Evolutionary conservation across 2,113 vertebrate genomes (phyloP).

Genomic region (Phaethornis superciliosus): DNA sequence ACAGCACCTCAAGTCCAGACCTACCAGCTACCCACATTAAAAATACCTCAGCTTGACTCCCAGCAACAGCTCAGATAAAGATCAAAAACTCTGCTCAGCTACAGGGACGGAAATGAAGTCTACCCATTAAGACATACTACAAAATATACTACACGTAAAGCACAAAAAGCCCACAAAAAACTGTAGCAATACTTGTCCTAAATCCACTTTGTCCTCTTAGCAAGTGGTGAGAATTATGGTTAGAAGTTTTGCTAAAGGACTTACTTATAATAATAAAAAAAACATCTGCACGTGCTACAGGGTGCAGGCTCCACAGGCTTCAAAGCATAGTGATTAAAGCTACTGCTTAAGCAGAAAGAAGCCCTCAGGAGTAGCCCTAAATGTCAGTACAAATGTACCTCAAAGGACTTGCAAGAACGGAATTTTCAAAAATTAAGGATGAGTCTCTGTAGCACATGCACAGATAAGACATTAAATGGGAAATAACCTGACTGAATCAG

Average conservation of each 20-base stretch:
- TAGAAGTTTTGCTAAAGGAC: not conserved
- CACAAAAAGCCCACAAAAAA: too few relatives aligned
- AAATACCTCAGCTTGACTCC: not conserved
- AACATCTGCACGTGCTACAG: not conserved
- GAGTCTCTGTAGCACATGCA: not conserved
- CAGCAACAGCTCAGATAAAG: not conserved
- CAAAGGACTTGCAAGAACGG: not conserved
- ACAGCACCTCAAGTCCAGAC: not conserved
- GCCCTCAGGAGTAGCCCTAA: constrained; percentile 1
- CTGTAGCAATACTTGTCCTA: not conserved
- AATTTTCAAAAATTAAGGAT: constrained; percentile 10
- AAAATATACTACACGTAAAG: not conserved
- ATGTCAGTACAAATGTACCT: constrained; percentile 11
- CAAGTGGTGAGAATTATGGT: not conserved
- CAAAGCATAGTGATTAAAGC: not conserved
- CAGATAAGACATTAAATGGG: not conserved
- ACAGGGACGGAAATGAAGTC: not conserved
- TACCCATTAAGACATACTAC: fast-evolving
- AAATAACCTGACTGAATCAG: not conserved
- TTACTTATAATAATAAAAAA: not conserved
- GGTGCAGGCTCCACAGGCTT: not conserved
- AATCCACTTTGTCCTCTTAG: not conserved
- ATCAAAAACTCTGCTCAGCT: not conserved
- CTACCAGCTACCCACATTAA: not conserved
- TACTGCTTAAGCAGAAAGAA: not conserved